Percentiles rank a stretch among this genome's conserved stretches.
Conservation (phyloP, 2,113 vertebrate species). For the Brachypodius melanocephalos region DNA sequence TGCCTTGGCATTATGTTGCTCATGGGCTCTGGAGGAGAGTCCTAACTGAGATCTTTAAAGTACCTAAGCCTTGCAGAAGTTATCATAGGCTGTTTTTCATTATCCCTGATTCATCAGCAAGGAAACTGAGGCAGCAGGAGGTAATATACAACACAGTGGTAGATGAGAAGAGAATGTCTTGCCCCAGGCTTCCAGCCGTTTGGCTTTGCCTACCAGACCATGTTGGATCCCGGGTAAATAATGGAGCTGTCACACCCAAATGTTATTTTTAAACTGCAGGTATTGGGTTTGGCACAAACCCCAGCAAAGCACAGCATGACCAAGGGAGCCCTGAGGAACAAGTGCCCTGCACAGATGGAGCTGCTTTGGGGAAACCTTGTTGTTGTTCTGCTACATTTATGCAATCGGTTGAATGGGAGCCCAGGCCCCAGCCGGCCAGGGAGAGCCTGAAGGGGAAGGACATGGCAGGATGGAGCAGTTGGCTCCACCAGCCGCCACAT, state of each 20-base stretch:
- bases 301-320: neutral
- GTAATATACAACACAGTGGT: neutral
- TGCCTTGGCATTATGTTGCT: neutral
- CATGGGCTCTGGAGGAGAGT: neutral
- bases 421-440: neutral
- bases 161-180: neutral
- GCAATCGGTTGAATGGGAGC: neutral
- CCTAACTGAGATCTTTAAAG: neutral
- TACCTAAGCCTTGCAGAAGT: neutral
- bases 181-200: neutral
- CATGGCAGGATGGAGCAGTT: neutral
- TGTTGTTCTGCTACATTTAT: neutral
- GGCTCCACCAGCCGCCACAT: neutral
- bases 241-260: slow-evolving; percentile 27
- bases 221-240: slow-evolving; percentile 10
- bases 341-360: slow-evolving; percentile 36
- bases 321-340: slow-evolving; percentile 19
- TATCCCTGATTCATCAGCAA: neutral
- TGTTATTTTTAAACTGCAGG: slow-evolving; percentile 3
- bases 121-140: slow-evolving; percentile 47
- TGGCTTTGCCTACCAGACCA: slow-evolving; percentile 12
- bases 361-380: neutral
- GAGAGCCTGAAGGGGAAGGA: neutral
- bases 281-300: slow-evolving; percentile 28
- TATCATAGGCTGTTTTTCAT: neutral